phyloP scores from a whole-genome alignment of 2,888 invertebrate species.

The Phragmatobia fuliginosa region DNA sequence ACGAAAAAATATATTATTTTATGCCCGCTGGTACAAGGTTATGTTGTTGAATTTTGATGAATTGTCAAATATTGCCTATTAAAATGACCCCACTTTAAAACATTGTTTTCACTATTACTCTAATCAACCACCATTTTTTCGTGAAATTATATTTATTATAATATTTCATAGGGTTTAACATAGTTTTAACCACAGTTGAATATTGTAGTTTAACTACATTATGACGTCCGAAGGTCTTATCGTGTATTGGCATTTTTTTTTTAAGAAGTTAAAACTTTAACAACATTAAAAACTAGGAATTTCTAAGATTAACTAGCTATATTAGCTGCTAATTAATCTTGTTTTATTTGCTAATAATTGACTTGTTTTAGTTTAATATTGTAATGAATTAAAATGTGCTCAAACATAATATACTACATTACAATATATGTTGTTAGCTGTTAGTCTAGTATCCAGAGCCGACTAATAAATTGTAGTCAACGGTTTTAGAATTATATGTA shows the following conservation, averaged over 20 bases:
- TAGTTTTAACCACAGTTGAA: neutral
- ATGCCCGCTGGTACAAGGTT: no score
- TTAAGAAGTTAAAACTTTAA: neutral
- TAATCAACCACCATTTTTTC: neutral
- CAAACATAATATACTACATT: constrained; percentile 41
- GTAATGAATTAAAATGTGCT: constrained; percentile 31
- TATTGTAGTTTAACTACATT: neutral
- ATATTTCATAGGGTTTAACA: neutral
- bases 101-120: neutral
- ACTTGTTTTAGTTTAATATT: constrained; percentile 26
- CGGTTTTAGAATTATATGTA: constrained; percentile 41
- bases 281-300: constrained; percentile 25
- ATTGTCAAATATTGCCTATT: no score
- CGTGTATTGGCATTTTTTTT: neutral
- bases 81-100: no score
- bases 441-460: constrained; percentile 33
- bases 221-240: neutral
- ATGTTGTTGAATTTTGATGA: no score
- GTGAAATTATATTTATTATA: no score
- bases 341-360: constrained; percentile 27
- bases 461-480: constrained; percentile 40
- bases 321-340: constrained; percentile 19
- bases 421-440: constrained; percentile 43
- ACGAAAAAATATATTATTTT: no score
- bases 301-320: constrained; percentile 6